phyloP scores from a whole-genome alignment of 2,113 vertebrate genomes.

The Perognathus longimembris region DNA sequence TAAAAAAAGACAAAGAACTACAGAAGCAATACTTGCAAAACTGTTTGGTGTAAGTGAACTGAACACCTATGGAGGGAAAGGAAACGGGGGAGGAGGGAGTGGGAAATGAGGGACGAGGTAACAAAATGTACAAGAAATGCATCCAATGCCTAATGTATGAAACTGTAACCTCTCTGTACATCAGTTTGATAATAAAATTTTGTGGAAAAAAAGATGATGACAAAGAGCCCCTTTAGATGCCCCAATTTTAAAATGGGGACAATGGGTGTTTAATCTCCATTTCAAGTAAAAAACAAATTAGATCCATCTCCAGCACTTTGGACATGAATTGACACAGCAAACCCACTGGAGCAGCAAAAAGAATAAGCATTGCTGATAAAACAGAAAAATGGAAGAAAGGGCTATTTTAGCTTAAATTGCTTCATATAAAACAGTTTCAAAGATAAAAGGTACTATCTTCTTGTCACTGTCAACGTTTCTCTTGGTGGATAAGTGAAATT shows the following conservation, averaged over 20 bases:
- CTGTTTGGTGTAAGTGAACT: too few relatives aligned
- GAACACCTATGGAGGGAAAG: too few relatives aligned
- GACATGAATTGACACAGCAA: neutral
- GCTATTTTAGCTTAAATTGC: conserved; percentile 77
- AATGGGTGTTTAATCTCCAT: neutral
- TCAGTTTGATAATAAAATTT: too few relatives aligned
- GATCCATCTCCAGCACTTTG: conserved; percentile 2
- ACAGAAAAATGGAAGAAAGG: conserved; percentile 64
- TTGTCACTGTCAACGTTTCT: conserved; percentile 77
- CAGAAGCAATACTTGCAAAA: too few relatives aligned
- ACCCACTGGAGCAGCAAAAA: conserved; percentile 36
- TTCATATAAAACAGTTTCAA: conserved; percentile 78
- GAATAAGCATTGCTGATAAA: conserved; percentile 72
- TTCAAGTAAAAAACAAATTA: conserved; percentile 50
- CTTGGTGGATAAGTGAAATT: conserved; percentile 69
- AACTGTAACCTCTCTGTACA: too few relatives aligned
- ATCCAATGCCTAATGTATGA: too few relatives aligned
- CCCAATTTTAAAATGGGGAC: neutral
- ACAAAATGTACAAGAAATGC: too few relatives aligned
- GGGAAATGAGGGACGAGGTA: too few relatives aligned
- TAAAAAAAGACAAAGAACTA: too few relatives aligned
- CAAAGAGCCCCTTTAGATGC: neutral
- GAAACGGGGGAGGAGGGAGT: too few relatives aligned
- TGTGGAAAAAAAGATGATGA: fast-evolving
- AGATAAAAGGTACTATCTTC: conserved; percentile 80